These are phyloP conservation scores for Phaedon cochleariae DNA, from an alignment of 2,888 invertebrate genomes.

Conservation along the genomic window DNA sequence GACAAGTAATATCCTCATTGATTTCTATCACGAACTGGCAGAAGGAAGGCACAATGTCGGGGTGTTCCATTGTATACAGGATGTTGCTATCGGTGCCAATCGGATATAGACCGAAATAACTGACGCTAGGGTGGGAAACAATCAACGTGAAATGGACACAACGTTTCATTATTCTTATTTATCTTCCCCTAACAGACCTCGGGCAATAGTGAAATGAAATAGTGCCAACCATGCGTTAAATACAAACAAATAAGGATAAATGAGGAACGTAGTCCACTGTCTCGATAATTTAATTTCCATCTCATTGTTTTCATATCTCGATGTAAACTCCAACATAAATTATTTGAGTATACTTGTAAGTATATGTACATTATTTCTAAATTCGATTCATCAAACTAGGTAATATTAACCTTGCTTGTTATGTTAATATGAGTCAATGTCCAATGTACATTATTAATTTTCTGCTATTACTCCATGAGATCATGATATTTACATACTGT, in stretches of 20 bases:
- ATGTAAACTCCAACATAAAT: too few species aligned
- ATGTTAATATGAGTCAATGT: neutral
- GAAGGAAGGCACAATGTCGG: neutral
- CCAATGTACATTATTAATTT: neutral
- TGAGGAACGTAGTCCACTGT: too few species aligned
- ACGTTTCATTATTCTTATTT: neutral
- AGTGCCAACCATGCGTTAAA: neutral
- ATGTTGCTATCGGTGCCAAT: constrained; percentile 8
- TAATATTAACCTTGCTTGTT: neutral
- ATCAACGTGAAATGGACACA: neutral
- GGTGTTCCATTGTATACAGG: neutral
- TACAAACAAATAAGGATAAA: neutral
- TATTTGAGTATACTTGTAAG: too few species aligned
- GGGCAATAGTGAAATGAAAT: too few species aligned
- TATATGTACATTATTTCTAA: too few species aligned
- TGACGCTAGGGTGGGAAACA: neutral
- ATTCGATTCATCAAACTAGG: too few species aligned
- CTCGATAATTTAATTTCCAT: too few species aligned
- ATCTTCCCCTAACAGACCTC: too few species aligned
- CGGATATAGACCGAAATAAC: neutral
- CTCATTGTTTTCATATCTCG: too few species aligned
- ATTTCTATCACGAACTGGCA: constrained; percentile 14
- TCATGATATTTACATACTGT: neutral
- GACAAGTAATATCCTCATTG: constrained; percentile 20
- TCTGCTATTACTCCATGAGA: neutral